Percentiles rank a stretch among this genome's conserved stretches.
These are phyloP conservation scores for Ecliptopera silaceata DNA, from an alignment of 2,888 invertebrate genomes.

Conservation along the genomic window DNA sequence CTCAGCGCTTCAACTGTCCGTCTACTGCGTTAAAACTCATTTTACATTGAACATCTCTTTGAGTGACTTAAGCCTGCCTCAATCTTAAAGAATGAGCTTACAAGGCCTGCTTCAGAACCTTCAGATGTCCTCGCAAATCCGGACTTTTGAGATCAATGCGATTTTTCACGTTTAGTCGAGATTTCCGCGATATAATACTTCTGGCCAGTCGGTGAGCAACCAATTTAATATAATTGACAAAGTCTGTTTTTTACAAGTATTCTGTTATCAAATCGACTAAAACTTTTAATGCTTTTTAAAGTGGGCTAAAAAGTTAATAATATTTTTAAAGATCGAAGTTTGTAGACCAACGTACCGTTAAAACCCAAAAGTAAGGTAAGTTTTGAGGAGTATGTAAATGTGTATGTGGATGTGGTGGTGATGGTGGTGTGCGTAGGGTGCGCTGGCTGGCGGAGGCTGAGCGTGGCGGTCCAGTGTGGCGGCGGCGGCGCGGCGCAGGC, in stretches of 20 bases:
- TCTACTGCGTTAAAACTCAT: not conserved
- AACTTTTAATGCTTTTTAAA: no score
- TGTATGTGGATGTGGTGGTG: constrained; percentile 34
- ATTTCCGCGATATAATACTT: constrained; percentile 62
- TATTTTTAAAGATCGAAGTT: constrained; percentile 7
- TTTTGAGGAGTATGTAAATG: constrained; percentile 30
- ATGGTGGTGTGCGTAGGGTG: constrained; percentile 45
- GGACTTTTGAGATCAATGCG: constrained; percentile 70
- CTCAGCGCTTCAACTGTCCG: not conserved
- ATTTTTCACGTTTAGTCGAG: constrained; percentile 52
- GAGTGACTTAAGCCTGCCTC: constrained; percentile 31
- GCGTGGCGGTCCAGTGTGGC: constrained; percentile 38
- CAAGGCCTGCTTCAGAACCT: constrained; percentile 51
- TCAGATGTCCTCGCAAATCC: constrained; percentile 66
- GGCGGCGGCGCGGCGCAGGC: constrained; percentile 73
- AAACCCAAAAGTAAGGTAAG: constrained; percentile 10
- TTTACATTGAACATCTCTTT: not conserved
- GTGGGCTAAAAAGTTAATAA: not conserved
- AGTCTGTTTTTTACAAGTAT: not conserved
- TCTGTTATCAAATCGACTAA: no score
- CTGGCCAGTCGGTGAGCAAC: constrained; percentile 44
- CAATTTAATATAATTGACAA: constrained; percentile 34
- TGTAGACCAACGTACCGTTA: not conserved
- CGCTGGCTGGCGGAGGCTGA: constrained; percentile 66
- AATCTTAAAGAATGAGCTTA: constrained; percentile 76